Percentiles rank a stretch among this genome's conserved stretches.
These are phyloP conservation scores for Odontothrips loti DNA, from an alignment of 2,888 invertebrate species.

Conservation along the genomic window DNA sequence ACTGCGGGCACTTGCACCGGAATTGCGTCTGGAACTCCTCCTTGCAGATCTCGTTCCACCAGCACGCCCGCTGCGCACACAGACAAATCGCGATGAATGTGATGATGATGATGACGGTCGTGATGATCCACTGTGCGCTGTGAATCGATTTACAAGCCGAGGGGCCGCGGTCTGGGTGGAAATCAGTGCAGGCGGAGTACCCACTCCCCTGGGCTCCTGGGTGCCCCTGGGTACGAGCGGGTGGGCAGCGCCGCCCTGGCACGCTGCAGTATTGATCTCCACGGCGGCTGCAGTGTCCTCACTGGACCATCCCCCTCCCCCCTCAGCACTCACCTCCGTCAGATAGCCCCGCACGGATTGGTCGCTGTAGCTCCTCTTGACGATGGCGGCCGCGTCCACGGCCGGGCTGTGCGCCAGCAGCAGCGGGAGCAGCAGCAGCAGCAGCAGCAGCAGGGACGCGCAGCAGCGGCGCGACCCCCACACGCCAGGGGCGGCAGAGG, in stretches of 20 bases:
- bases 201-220: too few species aligned
- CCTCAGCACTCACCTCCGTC: slow-evolving; percentile 63
- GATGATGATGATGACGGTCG: background rate
- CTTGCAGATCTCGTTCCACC: slow-evolving; percentile 92
- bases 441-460: background rate
- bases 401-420: background rate
- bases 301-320: background rate
- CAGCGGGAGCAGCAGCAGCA: slow-evolving; percentile 18
- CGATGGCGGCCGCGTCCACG: slow-evolving; percentile 39
- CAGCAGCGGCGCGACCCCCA: background rate
- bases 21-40: slow-evolving; percentile 85
- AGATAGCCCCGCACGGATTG: slow-evolving; percentile 75
- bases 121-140: too few species aligned
- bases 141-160: too few species aligned
- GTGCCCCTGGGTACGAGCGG: too few species aligned
- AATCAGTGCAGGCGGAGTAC: too few species aligned
- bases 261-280: background rate
- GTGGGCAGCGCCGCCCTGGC: background rate
- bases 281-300: background rate
- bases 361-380: slow-evolving; percentile 70
- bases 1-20: slow-evolving; percentile 81
- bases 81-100: slow-evolving; percentile 21
- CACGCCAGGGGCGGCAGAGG: background rate
- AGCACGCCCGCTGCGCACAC: slow-evolving; percentile 70
- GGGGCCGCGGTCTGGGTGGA: too few species aligned